phyloP scores from a whole-genome alignment of 2,797 vertebrate species.

The Urocyon cinereoargenteus region DNA sequence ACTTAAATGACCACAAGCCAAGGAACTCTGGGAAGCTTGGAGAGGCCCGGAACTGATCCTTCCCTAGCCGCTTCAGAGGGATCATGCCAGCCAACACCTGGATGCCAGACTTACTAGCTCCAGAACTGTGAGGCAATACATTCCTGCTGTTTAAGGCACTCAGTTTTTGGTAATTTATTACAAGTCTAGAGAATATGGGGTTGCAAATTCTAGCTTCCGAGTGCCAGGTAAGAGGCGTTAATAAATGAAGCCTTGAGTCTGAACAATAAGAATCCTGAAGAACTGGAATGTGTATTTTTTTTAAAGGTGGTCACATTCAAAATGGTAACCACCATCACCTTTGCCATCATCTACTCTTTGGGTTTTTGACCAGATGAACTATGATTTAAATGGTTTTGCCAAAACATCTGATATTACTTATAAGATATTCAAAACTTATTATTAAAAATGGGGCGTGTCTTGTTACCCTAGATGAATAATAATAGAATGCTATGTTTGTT shows the following conservation, averaged over 20 bases:
- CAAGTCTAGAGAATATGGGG: neutral
- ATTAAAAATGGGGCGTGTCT: neutral
- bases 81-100: neutral
- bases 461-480: neutral
- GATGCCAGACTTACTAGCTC: neutral
- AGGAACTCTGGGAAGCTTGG: neutral
- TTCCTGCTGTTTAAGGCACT: neutral
- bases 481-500: neutral
- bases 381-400: neutral
- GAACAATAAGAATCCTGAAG: neutral
- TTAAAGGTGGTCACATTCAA: neutral
- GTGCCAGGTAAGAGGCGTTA: neutral
- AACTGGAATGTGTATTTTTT: neutral
- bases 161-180: neutral
- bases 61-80: neutral
- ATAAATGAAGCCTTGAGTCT: neutral
- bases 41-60: neutral
- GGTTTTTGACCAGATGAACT: slow-evolving; percentile 35
- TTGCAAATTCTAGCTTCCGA: neutral
- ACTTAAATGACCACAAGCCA: neutral
- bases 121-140: neutral
- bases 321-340: neutral
- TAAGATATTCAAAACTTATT: slow-evolving; percentile 43
- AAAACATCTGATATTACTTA: neutral
- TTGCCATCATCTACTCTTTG: neutral